Percentiles rank a stretch among this genome's conserved stretches.
Conservation (phyloP, 2,113 vertebrate species). For the Alligator sinensis region DNA sequence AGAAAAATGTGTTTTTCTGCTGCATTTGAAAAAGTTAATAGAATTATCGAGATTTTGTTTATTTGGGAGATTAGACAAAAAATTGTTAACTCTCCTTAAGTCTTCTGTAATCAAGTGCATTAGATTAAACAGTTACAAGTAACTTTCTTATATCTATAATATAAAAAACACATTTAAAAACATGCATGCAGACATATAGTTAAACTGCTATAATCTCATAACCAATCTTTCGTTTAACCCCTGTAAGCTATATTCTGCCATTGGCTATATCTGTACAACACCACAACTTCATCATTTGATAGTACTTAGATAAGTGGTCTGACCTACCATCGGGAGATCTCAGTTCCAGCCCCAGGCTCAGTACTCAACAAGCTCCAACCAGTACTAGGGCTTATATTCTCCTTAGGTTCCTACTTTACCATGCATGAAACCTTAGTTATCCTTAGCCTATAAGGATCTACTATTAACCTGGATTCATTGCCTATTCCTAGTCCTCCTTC, state of each 20-base stretch:
- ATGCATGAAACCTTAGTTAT: not conserved
- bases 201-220: not conserved
- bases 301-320: not conserved
- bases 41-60: slow-evolving; percentile 25
- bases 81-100: not conserved
- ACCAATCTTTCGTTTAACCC: not conserved
- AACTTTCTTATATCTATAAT: not conserved
- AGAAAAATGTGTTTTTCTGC: not conserved
- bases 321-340: not conserved
- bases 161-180: not conserved
- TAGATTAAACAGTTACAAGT: not conserved
- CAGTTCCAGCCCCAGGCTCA: not conserved
- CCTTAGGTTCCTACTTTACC: not conserved
- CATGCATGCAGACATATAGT: not conserved
- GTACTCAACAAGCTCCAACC: not conserved
- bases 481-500: not conserved
- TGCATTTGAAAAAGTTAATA: not conserved
- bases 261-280: not conserved
- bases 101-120: not conserved
- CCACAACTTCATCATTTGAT: not conserved
- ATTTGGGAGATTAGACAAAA: slow-evolving; percentile 2
- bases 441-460: not conserved
- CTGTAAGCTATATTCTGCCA: not conserved
- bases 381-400: not conserved
- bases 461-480: not conserved